Base-by-base conservation (phyloP, 2,113 vertebrate species). In the Pygoscelis antarcticus region DNA sequence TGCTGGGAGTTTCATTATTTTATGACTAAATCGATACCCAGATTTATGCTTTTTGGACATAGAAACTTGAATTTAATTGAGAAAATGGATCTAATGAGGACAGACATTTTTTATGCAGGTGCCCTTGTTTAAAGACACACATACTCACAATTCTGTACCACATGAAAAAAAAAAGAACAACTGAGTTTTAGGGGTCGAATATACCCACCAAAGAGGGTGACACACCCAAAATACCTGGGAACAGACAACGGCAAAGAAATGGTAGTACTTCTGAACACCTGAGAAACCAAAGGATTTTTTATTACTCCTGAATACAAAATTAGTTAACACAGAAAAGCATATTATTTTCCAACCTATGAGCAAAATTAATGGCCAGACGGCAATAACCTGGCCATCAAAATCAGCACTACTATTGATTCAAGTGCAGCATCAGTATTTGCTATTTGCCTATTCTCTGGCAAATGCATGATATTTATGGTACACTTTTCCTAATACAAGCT, bases 41-140 rank as follows among this genome's bases (percentile, higher is more conserved):
- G 97, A 98, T 98, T 98, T 98, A 98, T 98, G 97, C 93, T 89
- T 98, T 98, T 98, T 98, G 98, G 98, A 98, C 96, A 71, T 74
- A 98, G 97, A 98, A 98, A 98, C 97, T 97, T 97, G 97, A 98
- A 98, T 98, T 98, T 98, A 98, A 98, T 98, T 98, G 98, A 98
- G 97, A 97, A 98, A 98, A 97, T 98, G 97, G 97, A 98, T 97
- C 97, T 98, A 98, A 98, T 98, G 98, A 98, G 97, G 96, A 98
- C 93, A 97, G 97, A 84, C 94, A 84, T 97, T 98, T 98, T 98
- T 98, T 94, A 96, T 97, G 91, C 97, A 98, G 98, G 98, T 98
- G 98, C 95, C 88, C 81, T 77, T 92, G 42, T 95, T 93, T 82
- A 89, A 97, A 95, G 90, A 86, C 92, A 95, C 89, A 83, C 36